These are phyloP conservation scores for Phrynocephalus versicolor DNA, from an alignment of 2,113 vertebrate species.

Conservation along the genomic window DNA sequence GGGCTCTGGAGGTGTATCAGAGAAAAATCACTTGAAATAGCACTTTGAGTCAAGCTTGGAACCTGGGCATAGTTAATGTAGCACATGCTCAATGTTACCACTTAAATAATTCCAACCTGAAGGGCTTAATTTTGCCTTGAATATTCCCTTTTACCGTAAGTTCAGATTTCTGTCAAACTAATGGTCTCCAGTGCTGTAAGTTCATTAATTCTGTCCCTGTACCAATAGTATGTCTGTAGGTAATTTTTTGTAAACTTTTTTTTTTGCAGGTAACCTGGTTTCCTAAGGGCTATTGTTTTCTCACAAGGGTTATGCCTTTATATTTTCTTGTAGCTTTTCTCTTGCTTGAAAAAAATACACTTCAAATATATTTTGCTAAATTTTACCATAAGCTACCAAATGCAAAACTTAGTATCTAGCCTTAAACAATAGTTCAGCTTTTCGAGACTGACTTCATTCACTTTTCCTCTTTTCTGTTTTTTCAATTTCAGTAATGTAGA, in stretches of 20 bases:
- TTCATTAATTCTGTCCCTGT: background rate
- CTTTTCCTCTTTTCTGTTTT: fast-evolving
- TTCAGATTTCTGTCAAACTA: background rate
- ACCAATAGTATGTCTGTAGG: background rate
- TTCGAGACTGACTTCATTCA: background rate
- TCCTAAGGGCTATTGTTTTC: background rate
- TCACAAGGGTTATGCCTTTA: background rate
- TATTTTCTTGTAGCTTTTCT: background rate
- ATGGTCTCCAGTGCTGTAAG: background rate
- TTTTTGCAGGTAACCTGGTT: background rate
- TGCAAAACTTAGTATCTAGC: background rate
- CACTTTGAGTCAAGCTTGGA: background rate
- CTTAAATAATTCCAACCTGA: background rate
- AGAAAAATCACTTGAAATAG: background rate
- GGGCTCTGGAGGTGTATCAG: background rate
- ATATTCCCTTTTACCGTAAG: background rate
- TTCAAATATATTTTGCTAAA: background rate
- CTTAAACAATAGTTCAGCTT: background rate
- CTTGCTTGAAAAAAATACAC: background rate
- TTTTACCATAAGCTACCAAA: background rate
- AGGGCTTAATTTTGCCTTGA: background rate
- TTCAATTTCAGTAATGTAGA: background rate
- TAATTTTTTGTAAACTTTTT: too few species aligned
- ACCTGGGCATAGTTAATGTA: background rate
- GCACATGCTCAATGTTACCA: background rate